These are phyloP conservation scores for Emydocephalus ijimae DNA, from an alignment of 2,113 vertebrate species.

Conservation along the genomic window DNA sequence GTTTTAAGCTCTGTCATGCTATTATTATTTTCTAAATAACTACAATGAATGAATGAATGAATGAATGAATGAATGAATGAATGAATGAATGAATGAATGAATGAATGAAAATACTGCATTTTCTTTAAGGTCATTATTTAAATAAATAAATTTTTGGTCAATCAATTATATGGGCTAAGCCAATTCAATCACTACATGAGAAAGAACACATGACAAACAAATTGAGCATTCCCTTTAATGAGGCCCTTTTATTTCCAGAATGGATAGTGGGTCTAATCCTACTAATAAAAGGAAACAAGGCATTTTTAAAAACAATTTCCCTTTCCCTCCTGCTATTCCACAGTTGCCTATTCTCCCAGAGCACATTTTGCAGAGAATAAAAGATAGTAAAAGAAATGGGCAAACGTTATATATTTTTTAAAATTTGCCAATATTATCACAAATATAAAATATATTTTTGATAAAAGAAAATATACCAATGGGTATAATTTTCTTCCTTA, in stretches of 20 bases:
- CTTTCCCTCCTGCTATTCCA: background rate
- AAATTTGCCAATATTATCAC: background rate
- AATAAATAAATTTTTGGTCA: background rate
- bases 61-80: background rate
- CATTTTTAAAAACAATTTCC: background rate
- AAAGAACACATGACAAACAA: background rate
- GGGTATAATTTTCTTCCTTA: background rate
- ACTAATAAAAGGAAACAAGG: background rate
- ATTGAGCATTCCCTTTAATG: background rate
- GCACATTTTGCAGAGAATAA: background rate
- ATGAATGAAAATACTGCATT: background rate
- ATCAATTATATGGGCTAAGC: background rate
- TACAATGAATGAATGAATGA: background rate
- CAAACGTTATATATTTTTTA: background rate
- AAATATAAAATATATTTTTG: background rate
- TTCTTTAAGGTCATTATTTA: background rate
- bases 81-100: background rate
- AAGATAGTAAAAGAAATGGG: background rate
- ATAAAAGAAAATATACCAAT: background rate
- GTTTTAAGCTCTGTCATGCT: background rate
- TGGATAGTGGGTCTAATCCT: background rate
- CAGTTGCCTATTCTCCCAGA: background rate
- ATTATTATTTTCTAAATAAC: background rate
- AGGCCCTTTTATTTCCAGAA: background rate
- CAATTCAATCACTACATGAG: background rate